These are phyloP conservation scores for Paralinhomoeus sp. DNA, from an alignment of 2,888 invertebrate species.

Conservation along the genomic window DNA sequence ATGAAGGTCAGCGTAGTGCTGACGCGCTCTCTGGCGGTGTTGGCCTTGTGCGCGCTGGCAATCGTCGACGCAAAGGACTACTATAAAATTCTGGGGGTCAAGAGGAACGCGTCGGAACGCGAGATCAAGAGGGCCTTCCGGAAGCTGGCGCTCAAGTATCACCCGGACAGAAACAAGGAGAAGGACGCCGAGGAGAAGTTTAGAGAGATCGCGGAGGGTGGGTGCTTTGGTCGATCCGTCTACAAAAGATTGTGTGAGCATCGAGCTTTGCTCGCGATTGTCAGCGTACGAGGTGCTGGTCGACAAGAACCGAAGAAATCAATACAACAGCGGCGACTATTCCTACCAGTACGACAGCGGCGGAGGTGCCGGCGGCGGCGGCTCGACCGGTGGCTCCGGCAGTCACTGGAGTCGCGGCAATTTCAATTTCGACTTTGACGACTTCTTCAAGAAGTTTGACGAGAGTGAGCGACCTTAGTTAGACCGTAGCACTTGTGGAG, in stretches of 20 bases:
- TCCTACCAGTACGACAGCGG: slow-evolving; percentile 27
- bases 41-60: too few species aligned
- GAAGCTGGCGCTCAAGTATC: slow-evolving; percentile 33
- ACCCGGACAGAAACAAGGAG: slow-evolving; percentile 34
- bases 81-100: slow-evolving; percentile 32
- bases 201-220: slow-evolving; percentile 34
- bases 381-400: too few species aligned
- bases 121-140: slow-evolving; percentile 35
- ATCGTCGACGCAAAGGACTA: too few species aligned
- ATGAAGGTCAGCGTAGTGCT: too few species aligned
- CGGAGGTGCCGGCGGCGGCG: slow-evolving; percentile 6
- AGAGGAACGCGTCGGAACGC: slow-evolving; percentile 27
- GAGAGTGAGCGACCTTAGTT: slow-evolving; percentile 3
- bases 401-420: slow-evolving; percentile 15
- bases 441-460: slow-evolving; percentile 27
- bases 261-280: slow-evolving; percentile 6
- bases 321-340: slow-evolving; percentile 27
- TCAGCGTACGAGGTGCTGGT: slow-evolving; percentile 32
- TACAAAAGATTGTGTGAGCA: too few species aligned
- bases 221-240: background rate
- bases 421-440: slow-evolving; percentile 27
- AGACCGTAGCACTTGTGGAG: too few species aligned
- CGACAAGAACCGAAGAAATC: slow-evolving; percentile 28
- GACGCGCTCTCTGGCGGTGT: too few species aligned
- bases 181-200: slow-evolving; percentile 32